Conservation (phyloP, 2,888 invertebrate species). For the Pyrochroa serraticornis region DNA sequence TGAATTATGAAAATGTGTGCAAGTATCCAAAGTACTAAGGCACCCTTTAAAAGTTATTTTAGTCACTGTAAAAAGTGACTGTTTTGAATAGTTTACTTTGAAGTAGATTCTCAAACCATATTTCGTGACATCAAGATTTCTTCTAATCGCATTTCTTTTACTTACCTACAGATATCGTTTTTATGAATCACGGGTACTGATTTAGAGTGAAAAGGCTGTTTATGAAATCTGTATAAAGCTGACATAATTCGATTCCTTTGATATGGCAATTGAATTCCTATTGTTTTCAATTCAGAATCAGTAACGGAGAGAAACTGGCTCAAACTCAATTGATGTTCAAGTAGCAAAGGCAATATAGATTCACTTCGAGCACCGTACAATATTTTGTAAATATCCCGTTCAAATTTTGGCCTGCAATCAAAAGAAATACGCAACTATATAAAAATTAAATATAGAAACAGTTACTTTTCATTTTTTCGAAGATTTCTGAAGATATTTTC, state of each 20-base stretch:
- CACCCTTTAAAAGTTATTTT: no score
- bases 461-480: slow-evolving; percentile 4
- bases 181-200: slow-evolving; percentile 50
- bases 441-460: slow-evolving; percentile 6
- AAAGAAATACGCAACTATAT: neutral
- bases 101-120: no score
- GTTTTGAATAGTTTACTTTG: no score
- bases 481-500: slow-evolving; percentile 33
- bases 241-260: slow-evolving; percentile 64
- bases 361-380: slow-evolving; percentile 68
- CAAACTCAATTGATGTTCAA: slow-evolving; percentile 61
- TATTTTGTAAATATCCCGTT: slow-evolving; percentile 62
- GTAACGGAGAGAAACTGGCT: slow-evolving; percentile 64
- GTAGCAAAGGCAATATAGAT: slow-evolving; percentile 58
- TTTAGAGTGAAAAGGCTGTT: slow-evolving; percentile 62
- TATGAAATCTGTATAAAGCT: slow-evolving; percentile 66
- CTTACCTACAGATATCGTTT: slow-evolving; percentile 56
- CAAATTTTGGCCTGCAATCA: slow-evolving; percentile 59
- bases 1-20: no score
- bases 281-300: slow-evolving; percentile 62
- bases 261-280: slow-evolving; percentile 66
- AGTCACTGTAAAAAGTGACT: no score
- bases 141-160: slow-evolving; percentile 10
- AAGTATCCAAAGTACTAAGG: no score
- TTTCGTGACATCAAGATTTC: no score